Percentiles rank a stretch among this genome's conserved stretches.
phyloP scores from a whole-genome alignment of 2,888 invertebrate genomes.

The Busseola fusca region DNA sequence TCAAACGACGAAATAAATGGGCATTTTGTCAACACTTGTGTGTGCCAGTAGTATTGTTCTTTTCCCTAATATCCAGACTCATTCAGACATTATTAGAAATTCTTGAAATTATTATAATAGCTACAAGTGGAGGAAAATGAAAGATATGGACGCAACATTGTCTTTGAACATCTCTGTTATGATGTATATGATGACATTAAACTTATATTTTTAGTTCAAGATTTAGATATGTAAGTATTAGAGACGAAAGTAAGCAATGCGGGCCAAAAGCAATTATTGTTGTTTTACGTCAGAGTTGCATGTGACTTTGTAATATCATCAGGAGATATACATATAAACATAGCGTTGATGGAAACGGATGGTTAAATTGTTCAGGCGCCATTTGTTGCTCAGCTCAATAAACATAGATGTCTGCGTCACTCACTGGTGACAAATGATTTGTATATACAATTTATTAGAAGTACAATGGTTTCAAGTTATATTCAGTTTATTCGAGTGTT shows the following conservation, averaged over 20 bases:
- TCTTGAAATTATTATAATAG: constrained; percentile 18
- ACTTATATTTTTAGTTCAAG: constrained; percentile 23
- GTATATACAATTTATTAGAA: constrained; percentile 26
- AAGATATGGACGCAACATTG: constrained; percentile 17
- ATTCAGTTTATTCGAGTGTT: constrained; percentile 66
- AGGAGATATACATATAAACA: constrained; percentile 32
- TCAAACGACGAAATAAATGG: constrained; percentile 31
- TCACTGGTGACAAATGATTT: constrained; percentile 25
- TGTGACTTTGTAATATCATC: constrained; percentile 52
- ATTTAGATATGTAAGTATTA: constrained; percentile 13
- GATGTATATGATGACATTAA: constrained; percentile 13
- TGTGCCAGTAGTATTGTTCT: constrained; percentile 30
- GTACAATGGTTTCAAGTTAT: constrained; percentile 57
- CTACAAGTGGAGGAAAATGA: constrained; percentile 6
- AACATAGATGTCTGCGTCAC: constrained; percentile 44
- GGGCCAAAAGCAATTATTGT: constrained; percentile 44
- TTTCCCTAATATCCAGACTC: constrained; percentile 26
- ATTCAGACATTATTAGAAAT: constrained; percentile 26
- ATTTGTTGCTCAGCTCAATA: constrained; percentile 17
- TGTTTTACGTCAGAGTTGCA: constrained; percentile 54
- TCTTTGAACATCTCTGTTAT: constrained; percentile 32
- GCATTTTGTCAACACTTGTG: constrained; percentile 33
- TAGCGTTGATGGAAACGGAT: constrained; percentile 33
- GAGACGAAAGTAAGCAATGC: constrained; percentile 26
- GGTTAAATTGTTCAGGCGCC: constrained; percentile 27